Evolutionary conservation across 2,797 vertebrate species (phyloP).

Genomic region (Alfaro cultratus): DNA sequence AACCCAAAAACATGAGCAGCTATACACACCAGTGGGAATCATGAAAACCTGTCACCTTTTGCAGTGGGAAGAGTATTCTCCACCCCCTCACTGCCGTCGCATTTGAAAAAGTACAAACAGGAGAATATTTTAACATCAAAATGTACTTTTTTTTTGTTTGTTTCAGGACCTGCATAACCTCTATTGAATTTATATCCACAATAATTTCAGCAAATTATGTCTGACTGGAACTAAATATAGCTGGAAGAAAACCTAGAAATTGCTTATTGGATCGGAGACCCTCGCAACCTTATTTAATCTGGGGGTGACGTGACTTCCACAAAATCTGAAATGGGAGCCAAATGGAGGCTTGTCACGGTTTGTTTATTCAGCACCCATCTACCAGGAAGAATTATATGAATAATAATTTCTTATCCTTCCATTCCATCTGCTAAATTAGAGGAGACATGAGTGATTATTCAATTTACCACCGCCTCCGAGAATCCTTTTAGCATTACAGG

Average conservation of each 20-base stretch:
- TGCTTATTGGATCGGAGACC: slow-evolving; percentile 29
- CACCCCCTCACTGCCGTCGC: neutral
- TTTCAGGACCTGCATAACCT: neutral
- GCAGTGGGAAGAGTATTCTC: neutral
- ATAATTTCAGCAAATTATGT: slow-evolving; percentile 23
- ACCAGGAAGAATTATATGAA: neutral
- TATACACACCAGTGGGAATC: slow-evolving; percentile 12
- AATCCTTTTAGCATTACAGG: neutral
- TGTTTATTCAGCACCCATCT: slow-evolving; percentile 12
- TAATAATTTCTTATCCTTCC: neutral
- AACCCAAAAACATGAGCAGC: neutral
- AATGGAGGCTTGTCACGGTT: slow-evolving; percentile 29
- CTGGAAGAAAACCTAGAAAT: slow-evolving; percentile 35
- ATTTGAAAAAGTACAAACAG: neutral
- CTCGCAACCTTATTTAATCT: slow-evolving; percentile 38
- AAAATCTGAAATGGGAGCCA: slow-evolving; percentile 37
- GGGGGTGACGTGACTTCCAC: slow-evolving; percentile 32
- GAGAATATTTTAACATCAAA: neutral
- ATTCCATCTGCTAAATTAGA: neutral
- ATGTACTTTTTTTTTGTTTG: neutral
- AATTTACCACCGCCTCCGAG: neutral
- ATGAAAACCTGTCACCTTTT: neutral
- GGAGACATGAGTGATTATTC: neutral
- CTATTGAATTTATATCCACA: neutral
- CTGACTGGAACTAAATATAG: slow-evolving; percentile 24